These are phyloP conservation scores for Ecdyonurus torrentis DNA, from an alignment of 2,888 invertebrate genomes.

Conservation along the genomic window DNA sequence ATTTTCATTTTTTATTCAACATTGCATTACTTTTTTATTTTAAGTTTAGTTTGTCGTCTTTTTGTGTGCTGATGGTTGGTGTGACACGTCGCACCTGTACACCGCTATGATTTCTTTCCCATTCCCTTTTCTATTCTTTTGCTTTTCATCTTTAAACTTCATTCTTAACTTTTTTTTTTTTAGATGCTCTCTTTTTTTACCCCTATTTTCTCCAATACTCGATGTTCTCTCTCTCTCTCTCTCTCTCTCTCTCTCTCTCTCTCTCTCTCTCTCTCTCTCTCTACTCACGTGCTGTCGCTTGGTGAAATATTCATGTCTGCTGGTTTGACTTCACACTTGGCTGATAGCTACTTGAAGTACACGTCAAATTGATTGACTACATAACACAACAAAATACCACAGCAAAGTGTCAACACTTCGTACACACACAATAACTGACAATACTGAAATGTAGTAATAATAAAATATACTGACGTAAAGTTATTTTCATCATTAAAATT, in stretches of 20 bases:
- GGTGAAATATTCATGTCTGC: neutral
- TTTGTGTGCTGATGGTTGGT: neutral
- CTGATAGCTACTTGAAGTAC: neutral
- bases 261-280: neutral
- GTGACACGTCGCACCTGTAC: neutral
- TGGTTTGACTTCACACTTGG: too few species aligned
- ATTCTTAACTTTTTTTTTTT: too few species aligned
- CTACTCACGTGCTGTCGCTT: neutral
- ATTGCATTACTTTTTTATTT: neutral
- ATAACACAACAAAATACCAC: too few species aligned
- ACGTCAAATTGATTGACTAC: constrained; percentile 1
- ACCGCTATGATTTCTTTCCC: neutral
- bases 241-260: neutral
- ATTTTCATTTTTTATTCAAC: too few species aligned
- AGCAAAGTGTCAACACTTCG: too few species aligned
- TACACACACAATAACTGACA: too few species aligned
- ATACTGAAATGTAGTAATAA: too few species aligned
- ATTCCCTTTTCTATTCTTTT: too few species aligned
- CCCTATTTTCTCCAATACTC: neutral
- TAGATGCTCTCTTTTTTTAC: neutral
- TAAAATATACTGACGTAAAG: too few species aligned
- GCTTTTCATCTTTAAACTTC: neutral
- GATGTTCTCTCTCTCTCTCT: neutral
- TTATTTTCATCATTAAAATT: too few species aligned
- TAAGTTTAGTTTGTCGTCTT: too few species aligned